These are phyloP conservation scores for Rhineura floridana DNA, from an alignment of 2,113 vertebrate genomes.

Conservation along the genomic window DNA sequence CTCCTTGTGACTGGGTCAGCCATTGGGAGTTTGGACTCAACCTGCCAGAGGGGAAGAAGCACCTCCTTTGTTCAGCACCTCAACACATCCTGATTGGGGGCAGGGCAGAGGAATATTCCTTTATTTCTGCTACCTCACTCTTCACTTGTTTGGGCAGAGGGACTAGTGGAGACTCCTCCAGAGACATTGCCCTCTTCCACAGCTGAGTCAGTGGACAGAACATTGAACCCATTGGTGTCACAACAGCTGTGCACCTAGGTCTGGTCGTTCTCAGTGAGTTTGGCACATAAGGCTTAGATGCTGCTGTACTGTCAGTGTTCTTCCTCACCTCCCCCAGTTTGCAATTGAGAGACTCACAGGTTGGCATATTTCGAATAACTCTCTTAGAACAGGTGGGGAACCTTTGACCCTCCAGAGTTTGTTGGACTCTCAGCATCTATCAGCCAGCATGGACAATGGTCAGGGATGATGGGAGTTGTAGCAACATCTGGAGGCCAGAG, in stretches of 20 bases:
- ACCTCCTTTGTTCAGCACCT: not conserved
- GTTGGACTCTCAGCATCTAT: not conserved
- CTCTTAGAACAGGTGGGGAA: not conserved
- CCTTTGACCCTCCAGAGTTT: not conserved
- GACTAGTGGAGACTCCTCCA: not conserved
- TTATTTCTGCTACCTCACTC: conserved; percentile 38
- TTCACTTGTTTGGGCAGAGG: conserved; percentile 10
- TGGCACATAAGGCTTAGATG: not conserved
- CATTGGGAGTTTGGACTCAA: not conserved
- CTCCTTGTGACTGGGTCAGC: not conserved
- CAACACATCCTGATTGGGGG: not conserved
- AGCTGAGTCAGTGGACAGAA: not conserved
- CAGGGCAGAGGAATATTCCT: not conserved
- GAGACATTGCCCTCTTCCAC: not conserved
- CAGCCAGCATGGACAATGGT: not conserved
- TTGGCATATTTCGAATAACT: not conserved
- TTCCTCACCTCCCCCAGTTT: not conserved
- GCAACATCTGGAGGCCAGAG: too few species aligned
- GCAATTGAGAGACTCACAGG: not conserved
- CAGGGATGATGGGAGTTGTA: not conserved
- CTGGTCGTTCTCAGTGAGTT: too few species aligned
- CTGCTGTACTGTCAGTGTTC: not conserved
- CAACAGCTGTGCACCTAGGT: too few species aligned
- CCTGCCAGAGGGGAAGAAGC: not conserved
- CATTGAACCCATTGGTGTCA: not conserved